Evolutionary conservation across 37 sponge, comb jelly and placozoan species (phyloP), one percentile per base, ranked within the genome.

Genomic region (Tethya wilhelma): DNA sequence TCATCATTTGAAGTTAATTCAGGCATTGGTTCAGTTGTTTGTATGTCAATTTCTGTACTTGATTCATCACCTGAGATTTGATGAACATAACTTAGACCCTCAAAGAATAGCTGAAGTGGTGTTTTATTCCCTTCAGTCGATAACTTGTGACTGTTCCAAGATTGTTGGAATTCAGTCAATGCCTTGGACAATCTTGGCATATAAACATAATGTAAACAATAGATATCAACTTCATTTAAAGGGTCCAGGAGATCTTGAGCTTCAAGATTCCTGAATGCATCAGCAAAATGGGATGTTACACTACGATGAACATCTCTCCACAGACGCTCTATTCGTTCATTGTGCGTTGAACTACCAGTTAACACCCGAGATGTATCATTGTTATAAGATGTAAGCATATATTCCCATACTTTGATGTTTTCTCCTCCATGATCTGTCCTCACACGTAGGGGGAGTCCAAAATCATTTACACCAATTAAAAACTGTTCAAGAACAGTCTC

Each of bases 251-350:
- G 39, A 6, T 46, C 49, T 20, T 74, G 56, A 43, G 26, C 49
- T 65, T 88, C 89, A 31, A 88, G 29, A 9, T 14, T 22, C 4
- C 40, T n/a, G 67, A 88, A 88, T 23, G 64, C 12, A 4, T 23
- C 42, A 36, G 5, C 37, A 41, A 55, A 88, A n/a, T 23, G 6
- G 38, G 41, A 25, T 33, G 55, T 45, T 8, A 88, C 89, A 59
- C 72, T 56, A n/a, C 75, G 38, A 67, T 36, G 29, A 4, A 88
- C 82, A 68, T 88, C 78, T 1, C 89, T 8, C 89, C 89, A 88
- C 29, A 88, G 30, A n/a, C 82, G 42, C 44, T 88, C 89, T 44
- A 88, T 82, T 17, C 82, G 44, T 38, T 88, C 75, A 69, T 88
- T 88, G 39, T 88, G 89, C 28, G 66, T 67, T 0, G 81, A 80